Evolutionary conservation across 2,888 invertebrate species (phyloP).

Genomic region (Acrobasis repandana): DNA sequence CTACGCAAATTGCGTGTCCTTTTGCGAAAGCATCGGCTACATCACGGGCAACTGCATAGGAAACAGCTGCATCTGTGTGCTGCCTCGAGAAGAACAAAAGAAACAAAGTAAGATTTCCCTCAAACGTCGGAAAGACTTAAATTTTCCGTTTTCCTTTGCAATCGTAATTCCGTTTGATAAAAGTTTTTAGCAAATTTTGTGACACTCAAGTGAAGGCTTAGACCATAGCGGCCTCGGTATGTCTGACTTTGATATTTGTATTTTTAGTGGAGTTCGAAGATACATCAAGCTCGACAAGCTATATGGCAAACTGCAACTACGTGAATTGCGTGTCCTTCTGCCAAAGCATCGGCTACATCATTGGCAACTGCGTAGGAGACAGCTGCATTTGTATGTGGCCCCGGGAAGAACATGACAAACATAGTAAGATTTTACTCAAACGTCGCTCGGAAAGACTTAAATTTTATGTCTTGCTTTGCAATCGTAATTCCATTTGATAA

Average conservation of each 20-base stretch:
- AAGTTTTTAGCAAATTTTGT: no score
- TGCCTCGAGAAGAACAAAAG: background rate
- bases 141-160: no score
- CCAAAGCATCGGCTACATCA: conserved; percentile 1
- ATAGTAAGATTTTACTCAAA: background rate
- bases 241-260: background rate
- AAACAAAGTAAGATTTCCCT: background rate
- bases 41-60: conserved; percentile 8
- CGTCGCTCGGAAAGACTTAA: background rate
- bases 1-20: background rate
- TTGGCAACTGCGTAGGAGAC: background rate
- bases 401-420: background rate
- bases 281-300: background rate
- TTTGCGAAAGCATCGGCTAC: conserved; percentile 8
- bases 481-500: no score
- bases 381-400: conserved; percentile 2
- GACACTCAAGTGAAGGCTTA: no score
- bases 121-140: no score
- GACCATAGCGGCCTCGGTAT: no score
- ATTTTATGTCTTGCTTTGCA: background rate
- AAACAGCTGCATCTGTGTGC: conserved; percentile 1
- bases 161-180: no score
- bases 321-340: background rate
- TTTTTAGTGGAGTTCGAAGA: background rate
- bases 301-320: background rate